Evolutionary conservation across 2,113 vertebrate species (phyloP), one percentile per base, ranked within the genome.

Genomic region (Sebastes schlegelii): DNA sequence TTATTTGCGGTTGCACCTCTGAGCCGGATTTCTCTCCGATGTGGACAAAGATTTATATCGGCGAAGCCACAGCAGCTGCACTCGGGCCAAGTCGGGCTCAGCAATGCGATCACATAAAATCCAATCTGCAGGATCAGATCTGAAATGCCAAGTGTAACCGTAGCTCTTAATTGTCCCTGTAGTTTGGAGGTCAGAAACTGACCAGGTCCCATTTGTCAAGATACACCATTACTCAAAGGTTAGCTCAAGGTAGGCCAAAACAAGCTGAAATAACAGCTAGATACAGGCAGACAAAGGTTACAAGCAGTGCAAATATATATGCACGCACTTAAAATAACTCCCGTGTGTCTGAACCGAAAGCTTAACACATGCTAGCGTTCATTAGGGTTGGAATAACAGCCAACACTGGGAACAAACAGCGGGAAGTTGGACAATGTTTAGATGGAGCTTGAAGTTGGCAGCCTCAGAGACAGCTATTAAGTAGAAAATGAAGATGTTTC

Each of bases 151-250:
- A 80, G 78, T 54, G 78, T 16, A 80, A 76, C 81, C 16, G 54
- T 51, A 80, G 61, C 70, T 83, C 62, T 80, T 70, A 69, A 83
- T 82, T 74, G 82, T 72, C 64, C 73, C 16, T 64, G 74, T 21
- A 66, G 54, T 21, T 48, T 62, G 64, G 75, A 82, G 85, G 82
- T 81, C 87, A 69, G 60, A 52, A 17, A 3, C 86, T 72, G 84
- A 84, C 86, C 86, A 62, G 78, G 46, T 54, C 67, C 64, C 62
- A 83, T 87, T 85, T 70, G 52, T 88, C 79, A 79, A 52, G 74
- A 65, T 62, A 51, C 48, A 46, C 62, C 48, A 46, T 67, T 64
- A 60, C 46, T 67, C 60, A 62, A 52, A 80, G 76, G 61, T 81
- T 65, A 77, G 43, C 48, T 78, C 21, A n/a, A 34, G 26, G 26